phyloP scores from a whole-genome alignment of 2,888 invertebrate species.

The Thyatira batis region DNA sequence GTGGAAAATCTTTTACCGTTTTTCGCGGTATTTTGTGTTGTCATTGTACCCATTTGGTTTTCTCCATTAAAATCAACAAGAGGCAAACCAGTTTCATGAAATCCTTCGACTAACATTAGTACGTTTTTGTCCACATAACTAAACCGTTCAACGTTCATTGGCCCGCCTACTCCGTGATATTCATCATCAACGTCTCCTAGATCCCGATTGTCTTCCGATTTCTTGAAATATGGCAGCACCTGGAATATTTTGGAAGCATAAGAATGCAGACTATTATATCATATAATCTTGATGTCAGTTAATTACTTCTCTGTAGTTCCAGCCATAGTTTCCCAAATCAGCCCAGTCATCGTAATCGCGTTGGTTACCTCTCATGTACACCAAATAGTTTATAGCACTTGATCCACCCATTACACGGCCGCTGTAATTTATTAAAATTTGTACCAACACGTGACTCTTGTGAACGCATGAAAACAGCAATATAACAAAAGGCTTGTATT shows the following conservation, averaged over 20 bases:
- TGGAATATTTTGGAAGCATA: slow-evolving; percentile 32
- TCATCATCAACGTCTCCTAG: slow-evolving; percentile 65
- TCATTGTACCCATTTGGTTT: slow-evolving; percentile 82
- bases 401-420: slow-evolving; percentile 87
- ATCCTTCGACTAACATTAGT: slow-evolving; percentile 78
- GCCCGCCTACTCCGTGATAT: slow-evolving; percentile 83
- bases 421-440: slow-evolving; percentile 40
- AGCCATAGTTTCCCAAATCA: slow-evolving; percentile 82
- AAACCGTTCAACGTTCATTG: slow-evolving; percentile 83
- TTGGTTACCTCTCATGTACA: slow-evolving; percentile 84
- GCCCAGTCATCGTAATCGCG: slow-evolving; percentile 87
- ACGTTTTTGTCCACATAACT: slow-evolving; percentile 82
- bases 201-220: slow-evolving; percentile 84
- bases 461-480: neutral
- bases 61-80: slow-evolving; percentile 81
- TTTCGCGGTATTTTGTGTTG: slow-evolving; percentile 82
- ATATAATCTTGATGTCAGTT: neutral
- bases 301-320: slow-evolving; percentile 81
- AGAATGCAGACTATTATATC: neutral
- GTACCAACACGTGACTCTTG: neutral
- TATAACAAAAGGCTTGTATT: neutral
- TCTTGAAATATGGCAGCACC: slow-evolving; percentile 86
- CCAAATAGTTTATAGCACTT: slow-evolving; percentile 85
- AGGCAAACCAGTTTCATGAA: slow-evolving; percentile 82
- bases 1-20: slow-evolving; percentile 83